Conservation (phyloP, 2,797 vertebrate species). For the Hydrophis major region DNA sequence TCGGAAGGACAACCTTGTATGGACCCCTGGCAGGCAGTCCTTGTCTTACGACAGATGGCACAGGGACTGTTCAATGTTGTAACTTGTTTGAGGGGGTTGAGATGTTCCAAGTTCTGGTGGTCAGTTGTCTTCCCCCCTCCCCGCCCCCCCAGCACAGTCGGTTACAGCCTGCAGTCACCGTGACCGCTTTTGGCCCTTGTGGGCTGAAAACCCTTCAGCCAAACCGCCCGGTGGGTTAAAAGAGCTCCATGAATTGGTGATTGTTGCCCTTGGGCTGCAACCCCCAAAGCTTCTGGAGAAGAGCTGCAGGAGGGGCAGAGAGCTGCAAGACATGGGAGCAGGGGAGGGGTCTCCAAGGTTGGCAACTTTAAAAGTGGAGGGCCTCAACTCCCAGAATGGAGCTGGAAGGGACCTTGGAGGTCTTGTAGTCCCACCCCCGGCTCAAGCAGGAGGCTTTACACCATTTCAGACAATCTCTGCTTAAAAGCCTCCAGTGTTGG, state of each 20-base stretch:
- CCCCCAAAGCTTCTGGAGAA: neutral
- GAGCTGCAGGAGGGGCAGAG: rapidly evolving
- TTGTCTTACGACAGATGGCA: too few species aligned
- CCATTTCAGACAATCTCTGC: too few species aligned
- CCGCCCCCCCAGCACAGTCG: too few species aligned
- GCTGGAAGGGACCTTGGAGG: neutral
- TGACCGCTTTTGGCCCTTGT: neutral
- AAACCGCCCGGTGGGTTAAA: neutral
- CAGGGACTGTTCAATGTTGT: neutral
- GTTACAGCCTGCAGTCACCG: too few species aligned
- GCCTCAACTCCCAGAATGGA: neutral
- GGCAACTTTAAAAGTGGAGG: neutral
- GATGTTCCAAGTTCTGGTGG: neutral
- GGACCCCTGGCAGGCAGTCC: neutral
- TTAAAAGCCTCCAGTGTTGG: too few species aligned
- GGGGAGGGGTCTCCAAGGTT: too few species aligned
- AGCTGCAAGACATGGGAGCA: rapidly evolving
- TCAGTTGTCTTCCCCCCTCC: too few species aligned
- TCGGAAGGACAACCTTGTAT: too few species aligned
- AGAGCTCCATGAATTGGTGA: conserved; percentile 5
- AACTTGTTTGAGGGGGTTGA: neutral
- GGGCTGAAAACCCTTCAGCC: neutral
- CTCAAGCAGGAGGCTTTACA: neutral
- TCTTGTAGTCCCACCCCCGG: too few species aligned
- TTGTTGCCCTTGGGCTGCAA: neutral